Evolutionary conservation across 2,113 vertebrate genomes (phyloP).

Genomic region (Anhinga anhinga): DNA sequence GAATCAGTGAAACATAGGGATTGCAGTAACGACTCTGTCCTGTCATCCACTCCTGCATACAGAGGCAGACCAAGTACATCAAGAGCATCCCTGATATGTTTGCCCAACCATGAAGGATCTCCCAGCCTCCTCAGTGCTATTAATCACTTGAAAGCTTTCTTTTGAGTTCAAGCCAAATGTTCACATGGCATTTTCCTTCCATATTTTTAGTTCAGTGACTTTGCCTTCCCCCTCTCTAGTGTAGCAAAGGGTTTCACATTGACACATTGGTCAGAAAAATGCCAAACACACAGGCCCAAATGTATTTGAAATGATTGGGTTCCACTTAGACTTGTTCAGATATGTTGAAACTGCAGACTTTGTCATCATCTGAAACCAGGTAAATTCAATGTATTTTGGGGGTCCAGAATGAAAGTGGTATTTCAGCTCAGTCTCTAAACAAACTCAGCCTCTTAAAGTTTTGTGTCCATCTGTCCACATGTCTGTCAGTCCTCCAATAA

Average conservation of each 20-base stretch:
- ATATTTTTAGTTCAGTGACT: not conserved
- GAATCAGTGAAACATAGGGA: not conserved
- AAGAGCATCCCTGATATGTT: not conserved
- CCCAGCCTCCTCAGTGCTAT: not conserved
- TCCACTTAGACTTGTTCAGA: not conserved
- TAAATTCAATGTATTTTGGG: not conserved
- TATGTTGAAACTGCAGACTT: not conserved
- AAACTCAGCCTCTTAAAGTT: not conserved
- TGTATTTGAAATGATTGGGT: not conserved
- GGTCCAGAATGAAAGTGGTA: not conserved
- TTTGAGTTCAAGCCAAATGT: not conserved
- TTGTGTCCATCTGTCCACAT: not conserved
- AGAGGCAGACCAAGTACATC: not conserved
- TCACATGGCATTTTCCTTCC: not conserved
- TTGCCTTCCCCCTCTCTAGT: not conserved
- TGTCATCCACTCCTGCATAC: not conserved
- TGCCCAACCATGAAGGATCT: not conserved
- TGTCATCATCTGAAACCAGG: not conserved
- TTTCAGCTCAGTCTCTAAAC: not conserved
- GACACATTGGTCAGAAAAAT: not conserved
- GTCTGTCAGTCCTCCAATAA: not conserved
- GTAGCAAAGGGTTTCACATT: not conserved
- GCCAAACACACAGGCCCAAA: not conserved
- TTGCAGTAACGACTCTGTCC: not conserved
- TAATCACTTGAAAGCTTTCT: not conserved